These are phyloP conservation scores for Mallotus villosus DNA, from an alignment of 2,797 vertebrate species.

Conservation along the genomic window DNA sequence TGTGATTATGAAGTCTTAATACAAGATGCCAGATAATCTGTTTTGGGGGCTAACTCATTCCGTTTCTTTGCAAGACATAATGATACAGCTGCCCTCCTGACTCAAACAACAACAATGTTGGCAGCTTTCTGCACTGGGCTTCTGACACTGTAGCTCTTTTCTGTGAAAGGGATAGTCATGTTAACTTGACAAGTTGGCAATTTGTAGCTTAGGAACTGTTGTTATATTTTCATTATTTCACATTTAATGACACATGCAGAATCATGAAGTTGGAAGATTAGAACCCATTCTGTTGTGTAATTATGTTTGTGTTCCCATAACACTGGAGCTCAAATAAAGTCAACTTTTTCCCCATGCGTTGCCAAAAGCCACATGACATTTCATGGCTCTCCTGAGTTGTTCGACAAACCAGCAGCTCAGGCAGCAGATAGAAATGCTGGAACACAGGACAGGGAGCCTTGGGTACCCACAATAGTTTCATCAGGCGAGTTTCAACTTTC, in stretches of 20 bases:
- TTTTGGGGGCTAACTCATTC: slow-evolving; percentile 6
- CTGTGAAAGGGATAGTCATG: too few species aligned
- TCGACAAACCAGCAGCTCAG: neutral
- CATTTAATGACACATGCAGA: neutral
- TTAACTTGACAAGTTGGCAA: too few species aligned
- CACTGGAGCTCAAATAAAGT: neutral
- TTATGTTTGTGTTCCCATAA: neutral
- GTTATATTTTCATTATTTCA: too few species aligned
- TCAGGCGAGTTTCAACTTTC: slow-evolving; percentile 36
- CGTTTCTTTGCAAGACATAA: neutral
- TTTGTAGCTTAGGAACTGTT: too few species aligned
- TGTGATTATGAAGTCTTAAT: slow-evolving; percentile 44
- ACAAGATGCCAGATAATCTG: slow-evolving; percentile 42
- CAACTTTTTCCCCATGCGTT: too few species aligned
- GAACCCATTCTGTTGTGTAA: neutral
- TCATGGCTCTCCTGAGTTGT: neutral
- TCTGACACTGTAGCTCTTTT: too few species aligned
- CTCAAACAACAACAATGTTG: neutral
- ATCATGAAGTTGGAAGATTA: neutral
- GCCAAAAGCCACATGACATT: too few species aligned
- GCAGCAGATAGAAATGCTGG: neutral
- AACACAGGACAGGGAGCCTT: slow-evolving; percentile 19
- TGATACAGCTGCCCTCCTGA: neutral
- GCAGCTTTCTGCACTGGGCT: too few species aligned
- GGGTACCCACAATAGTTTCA: slow-evolving; percentile 32